Percentiles rank a stretch among this genome's conserved stretches.
These are phyloP conservation scores for Tetramorium parvispinum DNA, from an alignment of 1,140 invertebrate species.

Conservation along the genomic window DNA sequence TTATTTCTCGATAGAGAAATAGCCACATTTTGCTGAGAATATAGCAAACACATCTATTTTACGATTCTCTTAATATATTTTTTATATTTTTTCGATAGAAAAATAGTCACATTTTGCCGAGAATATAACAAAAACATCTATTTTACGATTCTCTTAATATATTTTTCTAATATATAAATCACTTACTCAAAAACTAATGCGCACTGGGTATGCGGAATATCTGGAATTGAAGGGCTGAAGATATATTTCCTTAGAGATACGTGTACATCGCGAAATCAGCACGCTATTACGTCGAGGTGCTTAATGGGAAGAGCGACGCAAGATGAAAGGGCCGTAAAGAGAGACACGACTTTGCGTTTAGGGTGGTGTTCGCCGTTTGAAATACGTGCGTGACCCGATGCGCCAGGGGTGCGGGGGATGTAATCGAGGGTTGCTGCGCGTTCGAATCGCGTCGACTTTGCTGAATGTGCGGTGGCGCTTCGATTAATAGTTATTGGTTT, in stretches of 20 bases:
- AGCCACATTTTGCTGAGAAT: background rate
- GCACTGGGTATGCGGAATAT: background rate
- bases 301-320: constrained; percentile 71
- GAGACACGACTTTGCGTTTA: constrained; percentile 76
- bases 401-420: background rate
- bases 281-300: constrained; percentile 25
- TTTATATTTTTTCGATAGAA: background rate
- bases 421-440: constrained; percentile 56
- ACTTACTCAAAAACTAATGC: background rate
- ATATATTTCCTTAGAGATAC: constrained; percentile 21
- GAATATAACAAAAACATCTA: background rate
- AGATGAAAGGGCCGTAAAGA: constrained; percentile 58
- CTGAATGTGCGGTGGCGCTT: constrained; percentile 81
- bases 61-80: background rate
- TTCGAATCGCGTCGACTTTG: constrained; percentile 75
- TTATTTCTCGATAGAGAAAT: background rate
- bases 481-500: constrained; percentile 84
- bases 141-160: background rate
- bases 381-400: constrained; percentile 22
- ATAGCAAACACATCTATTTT: background rate
- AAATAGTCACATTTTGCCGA: background rate
- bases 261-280: constrained; percentile 30
- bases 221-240: background rate
- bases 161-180: background rate
- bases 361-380: constrained; percentile 53